phyloP scores from a whole-genome alignment of 2,888 invertebrate genomes.

The Zygaena filipendulae region DNA sequence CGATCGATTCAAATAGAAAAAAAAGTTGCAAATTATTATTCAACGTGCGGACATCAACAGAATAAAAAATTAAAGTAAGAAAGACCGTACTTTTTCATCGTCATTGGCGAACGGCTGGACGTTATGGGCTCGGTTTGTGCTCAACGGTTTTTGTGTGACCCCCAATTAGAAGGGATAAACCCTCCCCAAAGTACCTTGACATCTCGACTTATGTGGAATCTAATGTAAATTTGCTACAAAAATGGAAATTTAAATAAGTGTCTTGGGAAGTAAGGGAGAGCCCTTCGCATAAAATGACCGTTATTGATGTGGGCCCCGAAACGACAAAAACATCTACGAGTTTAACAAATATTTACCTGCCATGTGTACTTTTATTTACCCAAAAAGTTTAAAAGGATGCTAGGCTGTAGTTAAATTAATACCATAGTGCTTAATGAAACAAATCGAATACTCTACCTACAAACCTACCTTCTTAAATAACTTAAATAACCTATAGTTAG shows the following conservation, averaged over 20 bases:
- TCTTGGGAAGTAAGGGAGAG: constrained; percentile 32
- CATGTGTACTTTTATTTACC: too few species aligned
- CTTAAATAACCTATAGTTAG: too few species aligned
- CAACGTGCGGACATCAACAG: constrained; percentile 45
- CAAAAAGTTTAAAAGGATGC: too few species aligned
- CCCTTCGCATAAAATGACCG: constrained; percentile 52
- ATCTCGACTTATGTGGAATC: constrained; percentile 52
- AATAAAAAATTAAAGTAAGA: constrained; percentile 32
- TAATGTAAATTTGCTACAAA: constrained; percentile 65
- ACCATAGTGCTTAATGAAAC: too few species aligned
- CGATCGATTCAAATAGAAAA: constrained; percentile 34
- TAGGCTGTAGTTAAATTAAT: too few species aligned
- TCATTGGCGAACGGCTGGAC: constrained; percentile 55
- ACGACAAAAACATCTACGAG: too few species aligned
- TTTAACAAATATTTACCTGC: too few species aligned
- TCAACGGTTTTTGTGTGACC: constrained; percentile 68
- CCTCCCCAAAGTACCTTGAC: constrained; percentile 45
- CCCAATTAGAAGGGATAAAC: constrained; percentile 59
- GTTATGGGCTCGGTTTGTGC: constrained; percentile 50
- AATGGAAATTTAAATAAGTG: constrained; percentile 67
- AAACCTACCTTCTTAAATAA: too few species aligned
- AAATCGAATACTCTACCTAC: too few species aligned
- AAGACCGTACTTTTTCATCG: constrained; percentile 46
- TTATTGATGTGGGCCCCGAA: constrained; percentile 42
- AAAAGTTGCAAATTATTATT: constrained; percentile 52